These are phyloP conservation scores for Pandion haliaetus DNA, from an alignment of 2,113 vertebrate genomes.

Conservation along the genomic window DNA sequence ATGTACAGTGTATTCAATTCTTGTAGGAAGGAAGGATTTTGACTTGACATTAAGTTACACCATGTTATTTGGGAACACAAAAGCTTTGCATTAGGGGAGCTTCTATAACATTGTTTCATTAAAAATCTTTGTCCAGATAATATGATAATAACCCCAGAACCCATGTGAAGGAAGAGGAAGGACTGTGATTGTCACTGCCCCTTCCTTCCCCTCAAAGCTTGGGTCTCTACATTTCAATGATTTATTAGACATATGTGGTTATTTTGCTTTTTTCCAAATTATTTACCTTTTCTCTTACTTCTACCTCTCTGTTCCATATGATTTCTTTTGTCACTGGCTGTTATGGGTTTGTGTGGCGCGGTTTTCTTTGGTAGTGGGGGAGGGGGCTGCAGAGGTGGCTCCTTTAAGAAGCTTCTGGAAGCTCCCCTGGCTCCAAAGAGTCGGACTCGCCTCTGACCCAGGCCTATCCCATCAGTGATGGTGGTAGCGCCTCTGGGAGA, in stretches of 20 bases:
- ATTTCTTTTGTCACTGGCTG: not conserved
- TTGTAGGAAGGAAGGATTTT: not conserved
- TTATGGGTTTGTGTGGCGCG: too few relatives aligned
- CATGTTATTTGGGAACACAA: not conserved
- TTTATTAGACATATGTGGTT: not conserved
- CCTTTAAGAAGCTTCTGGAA: too few relatives aligned
- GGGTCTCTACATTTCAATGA: not conserved
- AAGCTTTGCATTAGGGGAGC: not conserved
- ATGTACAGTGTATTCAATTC: not conserved
- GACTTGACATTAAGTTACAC: not conserved
- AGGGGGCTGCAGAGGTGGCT: too few relatives aligned
- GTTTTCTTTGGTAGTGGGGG: too few relatives aligned
- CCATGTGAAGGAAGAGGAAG: not conserved
- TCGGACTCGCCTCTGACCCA: too few relatives aligned
- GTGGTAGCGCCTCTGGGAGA: too few relatives aligned
- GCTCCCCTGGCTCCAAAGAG: too few relatives aligned
- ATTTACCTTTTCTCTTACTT: not conserved
- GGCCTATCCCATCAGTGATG: too few relatives aligned
- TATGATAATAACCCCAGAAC: not conserved
- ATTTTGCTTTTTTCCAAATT: not conserved
- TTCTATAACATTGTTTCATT: not conserved
- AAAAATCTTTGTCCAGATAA: not conserved
- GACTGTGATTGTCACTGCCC: not conserved
- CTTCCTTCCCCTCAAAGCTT: not conserved
- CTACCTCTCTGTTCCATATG: not conserved